Evolutionary conservation across 2,888 invertebrate species (phyloP), one percentile per base, ranked within the genome.

Genomic region (Bellardia bayeri): DNA sequence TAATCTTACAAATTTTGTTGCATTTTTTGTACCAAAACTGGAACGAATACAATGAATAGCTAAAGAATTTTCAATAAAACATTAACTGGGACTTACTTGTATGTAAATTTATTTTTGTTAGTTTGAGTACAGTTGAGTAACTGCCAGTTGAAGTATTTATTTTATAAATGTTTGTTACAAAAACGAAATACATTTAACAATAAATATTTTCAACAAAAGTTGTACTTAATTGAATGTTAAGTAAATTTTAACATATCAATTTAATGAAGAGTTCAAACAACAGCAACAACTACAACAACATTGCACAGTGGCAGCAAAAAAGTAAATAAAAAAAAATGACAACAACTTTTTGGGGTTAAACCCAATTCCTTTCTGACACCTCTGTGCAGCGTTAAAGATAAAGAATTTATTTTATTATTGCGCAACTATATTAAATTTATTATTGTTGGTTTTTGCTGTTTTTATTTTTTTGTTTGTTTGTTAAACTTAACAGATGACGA

Each of bases 161-260:
- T 75, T 51, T 63, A 75, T 33, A 13, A 1, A 49, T 33, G 11
- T 74, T 9, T 56, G 42, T n/a, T 14, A 30, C 3, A 61, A 74
- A 58, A 61, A 33, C 23, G 61, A 11, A 23, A 23, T 42, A 16
- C 37, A 11, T 2, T 9, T 9, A 51, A 51, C 14, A 51, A 14
- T 49, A 49, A 14, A 1, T 51, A n/a, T 51, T 51, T 30, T 42
- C 30, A 58, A 79, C 13, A 56, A 71, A 72, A 54, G 42, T 79
- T 80, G 42, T 45, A 58, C 64, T 81, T 85, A 85, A 85, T 85
- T 85, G 75, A 81, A 74, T 85, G 68, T 85, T 68, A 85, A 85
- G 74, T 69, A 74, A 68, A 71, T 75, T 45, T 75, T 75, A 69
- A 75, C 63, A 75, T 69, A 63, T 80, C 74, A 85, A 54, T 80